Percentiles rank a stretch among this genome's conserved stretches.
phyloP scores from a whole-genome alignment of 2,888 invertebrate genomes.

The Ophion slaviceki region DNA sequence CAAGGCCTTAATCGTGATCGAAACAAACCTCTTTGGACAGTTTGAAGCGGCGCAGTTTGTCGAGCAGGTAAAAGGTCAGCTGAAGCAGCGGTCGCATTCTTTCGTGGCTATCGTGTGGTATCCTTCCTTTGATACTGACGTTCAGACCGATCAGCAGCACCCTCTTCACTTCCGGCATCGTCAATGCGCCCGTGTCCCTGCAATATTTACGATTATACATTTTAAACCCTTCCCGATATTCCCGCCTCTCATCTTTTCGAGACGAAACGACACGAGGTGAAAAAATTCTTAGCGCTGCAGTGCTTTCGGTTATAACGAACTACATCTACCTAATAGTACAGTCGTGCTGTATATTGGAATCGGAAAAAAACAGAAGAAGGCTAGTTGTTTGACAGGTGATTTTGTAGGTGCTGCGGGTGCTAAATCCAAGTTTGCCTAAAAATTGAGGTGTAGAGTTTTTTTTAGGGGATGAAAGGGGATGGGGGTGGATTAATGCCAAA shows the following conservation, averaged over 20 bases:
- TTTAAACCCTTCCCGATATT: neutral
- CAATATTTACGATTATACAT: neutral
- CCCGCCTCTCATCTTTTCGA: neutral
- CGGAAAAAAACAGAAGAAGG: too few species aligned
- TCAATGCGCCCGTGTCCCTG: constrained; percentile 87
- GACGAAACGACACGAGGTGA: neutral
- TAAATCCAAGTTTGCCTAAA: too few species aligned
- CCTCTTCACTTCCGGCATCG: constrained; percentile 91
- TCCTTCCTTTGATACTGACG: constrained; percentile 87
- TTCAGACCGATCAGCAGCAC: constrained; percentile 93
- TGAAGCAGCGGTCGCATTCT: constrained; percentile 92
- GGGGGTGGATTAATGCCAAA: too few species aligned
- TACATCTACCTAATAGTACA: too few species aligned
- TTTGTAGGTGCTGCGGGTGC: too few species aligned
- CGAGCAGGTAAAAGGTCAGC: constrained; percentile 96
- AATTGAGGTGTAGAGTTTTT: too few species aligned
- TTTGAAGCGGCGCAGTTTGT: constrained; percentile 94
- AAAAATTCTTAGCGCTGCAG: neutral
- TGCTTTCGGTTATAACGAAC: too few species aligned
- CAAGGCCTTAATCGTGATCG: neutral
- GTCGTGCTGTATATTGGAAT: too few species aligned
- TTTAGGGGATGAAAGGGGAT: too few species aligned
- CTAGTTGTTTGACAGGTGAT: too few species aligned
- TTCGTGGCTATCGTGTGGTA: constrained; percentile 88
- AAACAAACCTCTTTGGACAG: constrained; percentile 92